These are phyloP conservation scores for Cygnus atratus DNA, from an alignment of 2,113 vertebrate genomes.

Conservation along the genomic window DNA sequence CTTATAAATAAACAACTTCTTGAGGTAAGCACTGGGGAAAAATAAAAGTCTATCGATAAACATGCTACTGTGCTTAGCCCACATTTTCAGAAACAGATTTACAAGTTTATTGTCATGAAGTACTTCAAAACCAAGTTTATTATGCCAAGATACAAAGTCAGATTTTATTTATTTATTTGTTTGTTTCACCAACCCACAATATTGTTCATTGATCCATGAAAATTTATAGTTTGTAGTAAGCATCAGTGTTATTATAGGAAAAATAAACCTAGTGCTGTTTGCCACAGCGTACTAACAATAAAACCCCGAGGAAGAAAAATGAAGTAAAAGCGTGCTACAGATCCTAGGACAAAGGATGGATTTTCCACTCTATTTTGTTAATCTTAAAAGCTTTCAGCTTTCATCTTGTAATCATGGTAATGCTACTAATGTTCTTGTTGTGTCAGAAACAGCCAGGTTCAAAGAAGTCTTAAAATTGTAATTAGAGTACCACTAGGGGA, in stretches of 20 bases:
- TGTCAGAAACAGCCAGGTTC: conserved; percentile 8
- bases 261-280: not conserved
- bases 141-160: not conserved
- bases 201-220: not conserved
- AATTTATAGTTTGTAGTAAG: not conserved
- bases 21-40: not conserved
- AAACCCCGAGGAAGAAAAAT: not conserved
- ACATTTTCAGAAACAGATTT: not conserved
- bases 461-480: not conserved
- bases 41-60: not conserved
- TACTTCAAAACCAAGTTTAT: not conserved
- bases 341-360: not conserved
- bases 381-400: not conserved
- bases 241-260: not conserved
- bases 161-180: not conserved
- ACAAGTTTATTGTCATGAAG: not conserved
- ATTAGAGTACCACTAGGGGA: not conserved
- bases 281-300: not conserved
- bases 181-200: not conserved
- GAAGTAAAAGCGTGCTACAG: not conserved
- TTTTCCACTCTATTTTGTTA: not conserved
- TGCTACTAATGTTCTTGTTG: not conserved
- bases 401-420: not conserved
- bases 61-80: not conserved
- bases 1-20: not conserved